These are phyloP conservation scores for Conops quadrifasciatus DNA, from an alignment of 2,888 invertebrate genomes.

Conservation along the genomic window DNA sequence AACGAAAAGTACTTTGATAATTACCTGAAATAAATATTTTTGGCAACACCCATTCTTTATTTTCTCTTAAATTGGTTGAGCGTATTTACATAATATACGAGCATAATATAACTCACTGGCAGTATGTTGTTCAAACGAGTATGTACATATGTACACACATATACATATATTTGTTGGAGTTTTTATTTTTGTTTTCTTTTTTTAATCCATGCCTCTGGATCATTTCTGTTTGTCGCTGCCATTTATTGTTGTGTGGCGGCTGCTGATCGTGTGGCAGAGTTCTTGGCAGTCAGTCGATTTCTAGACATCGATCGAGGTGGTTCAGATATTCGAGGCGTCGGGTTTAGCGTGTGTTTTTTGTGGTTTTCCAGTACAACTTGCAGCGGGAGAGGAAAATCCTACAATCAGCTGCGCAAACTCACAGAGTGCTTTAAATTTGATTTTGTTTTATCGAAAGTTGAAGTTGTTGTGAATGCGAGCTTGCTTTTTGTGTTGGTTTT, in stretches of 20 bases:
- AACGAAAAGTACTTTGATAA: too few species aligned
- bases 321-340: neutral
- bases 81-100: too few species aligned
- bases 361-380: slow-evolving; percentile 7
- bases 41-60: slow-evolving; percentile 1
- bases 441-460: neutral
- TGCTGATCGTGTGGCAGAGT: slow-evolving; percentile 14
- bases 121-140: too few species aligned
- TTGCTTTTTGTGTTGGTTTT: slow-evolving; percentile 10
- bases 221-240: neutral
- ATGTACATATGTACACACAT: too few species aligned
- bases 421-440: neutral
- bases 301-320: slow-evolving; percentile 26
- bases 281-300: slow-evolving; percentile 27
- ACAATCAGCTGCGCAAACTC: slow-evolving; percentile 24
- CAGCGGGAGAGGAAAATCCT: neutral
- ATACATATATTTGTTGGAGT: neutral
- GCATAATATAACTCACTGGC: too few species aligned
- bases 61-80: too few species aligned
- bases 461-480: neutral
- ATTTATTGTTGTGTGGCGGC: neutral
- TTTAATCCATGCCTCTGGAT: neutral
- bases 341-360: slow-evolving; percentile 21
- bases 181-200: neutral
- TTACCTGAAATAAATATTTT: too few species aligned